Percentiles rank a stretch among this genome's conserved stretches.
These are phyloP conservation scores for Colius striatus DNA, from an alignment of 2,113 vertebrate genomes.

Conservation along the genomic window DNA sequence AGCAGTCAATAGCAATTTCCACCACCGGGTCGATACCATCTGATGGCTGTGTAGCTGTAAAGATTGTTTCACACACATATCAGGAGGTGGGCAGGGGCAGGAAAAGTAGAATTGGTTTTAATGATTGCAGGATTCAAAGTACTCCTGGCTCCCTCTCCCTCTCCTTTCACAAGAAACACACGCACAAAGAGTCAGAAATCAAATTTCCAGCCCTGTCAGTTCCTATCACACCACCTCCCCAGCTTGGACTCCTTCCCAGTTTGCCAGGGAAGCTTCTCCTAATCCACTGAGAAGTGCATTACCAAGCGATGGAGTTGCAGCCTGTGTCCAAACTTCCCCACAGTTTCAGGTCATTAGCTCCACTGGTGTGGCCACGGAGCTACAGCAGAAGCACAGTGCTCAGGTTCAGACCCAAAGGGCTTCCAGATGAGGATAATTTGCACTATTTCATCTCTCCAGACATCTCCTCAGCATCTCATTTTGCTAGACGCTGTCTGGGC, in stretches of 20 bases:
- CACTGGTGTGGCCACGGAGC: not conserved
- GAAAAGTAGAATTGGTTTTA: slow-evolving; percentile 76
- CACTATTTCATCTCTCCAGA: not conserved
- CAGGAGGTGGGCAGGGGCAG: slow-evolving; percentile 69
- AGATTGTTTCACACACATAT: slow-evolving; percentile 77
- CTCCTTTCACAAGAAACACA: slow-evolving; percentile 68
- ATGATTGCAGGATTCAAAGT: slow-evolving; percentile 76
- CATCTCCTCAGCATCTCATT: not conserved
- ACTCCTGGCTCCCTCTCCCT: slow-evolving; percentile 54
- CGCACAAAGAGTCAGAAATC: slow-evolving; percentile 62
- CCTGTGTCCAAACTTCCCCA: not conserved
- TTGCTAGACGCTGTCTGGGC: not conserved
- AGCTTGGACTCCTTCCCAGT: slow-evolving; percentile 56
- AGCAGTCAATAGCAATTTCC: slow-evolving; percentile 87
- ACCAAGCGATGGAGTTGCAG: slow-evolving; percentile 9
- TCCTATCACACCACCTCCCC: slow-evolving; percentile 49
- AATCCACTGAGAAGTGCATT: slow-evolving; percentile 26
- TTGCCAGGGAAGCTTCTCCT: slow-evolving; percentile 61
- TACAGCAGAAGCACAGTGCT: not conserved
- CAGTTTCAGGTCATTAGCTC: slow-evolving; percentile 24
- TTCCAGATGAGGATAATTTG: not conserved
- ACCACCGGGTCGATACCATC: slow-evolving; percentile 78
- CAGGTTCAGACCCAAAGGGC: not conserved
- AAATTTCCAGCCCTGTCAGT: slow-evolving; percentile 65
- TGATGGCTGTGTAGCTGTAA: slow-evolving; percentile 78